Evolutionary conservation across 1,140 invertebrate genomes (phyloP), one percentile per base, ranked within the genome.

Genomic region (Branchinecta lynchi): DNA sequence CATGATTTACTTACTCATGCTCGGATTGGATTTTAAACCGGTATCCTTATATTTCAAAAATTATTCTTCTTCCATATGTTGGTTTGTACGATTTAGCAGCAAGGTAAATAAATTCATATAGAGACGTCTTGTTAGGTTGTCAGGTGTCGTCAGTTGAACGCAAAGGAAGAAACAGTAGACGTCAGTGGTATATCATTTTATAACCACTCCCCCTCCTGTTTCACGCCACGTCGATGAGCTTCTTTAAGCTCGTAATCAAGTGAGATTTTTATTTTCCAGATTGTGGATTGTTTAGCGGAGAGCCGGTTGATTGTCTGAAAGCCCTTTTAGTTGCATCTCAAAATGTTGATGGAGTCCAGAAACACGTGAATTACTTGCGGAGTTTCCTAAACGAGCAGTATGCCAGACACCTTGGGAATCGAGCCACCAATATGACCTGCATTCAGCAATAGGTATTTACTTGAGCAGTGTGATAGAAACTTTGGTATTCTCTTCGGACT

Each of bases 251-350:
- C 12, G 51, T 60, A 60, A 60, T 2, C 1, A 15, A 15, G 51
- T 60, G 17, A 60, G 12, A 60, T 20, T 60, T 60, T 20, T 60
- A 15, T 60, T 20, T 60, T 60, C 17, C 51, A 60, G 51, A 60
- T 15, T 12, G 12, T 60, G 51, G 12, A 20, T 60, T 15, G 12
- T 60, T 60, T 15, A 12, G 6, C 17, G 12, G 17, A 20, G 51
- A 60, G 12, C 51, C 51, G 12, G 17, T 60, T 60, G 51, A 60
- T 60, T 60, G 51, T 60, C 17, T 60, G 51, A 60, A 60, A 60
- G 51, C 51, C 51, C 17, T 60, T 12, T 20, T 60, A 20, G 51
- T 60, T 6, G 17, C 12, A 1, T 12, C 12, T 60, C 51, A 60
- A 6, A 15, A 20, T 60, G 12, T 60, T 60, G 17, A 20, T 20